A percentile compares a stretch with the other conserved stretches of the same genome.
Evolutionary conservation across 2,888 invertebrate species (phyloP).

Genomic region (Euzetes globulus): DNA sequence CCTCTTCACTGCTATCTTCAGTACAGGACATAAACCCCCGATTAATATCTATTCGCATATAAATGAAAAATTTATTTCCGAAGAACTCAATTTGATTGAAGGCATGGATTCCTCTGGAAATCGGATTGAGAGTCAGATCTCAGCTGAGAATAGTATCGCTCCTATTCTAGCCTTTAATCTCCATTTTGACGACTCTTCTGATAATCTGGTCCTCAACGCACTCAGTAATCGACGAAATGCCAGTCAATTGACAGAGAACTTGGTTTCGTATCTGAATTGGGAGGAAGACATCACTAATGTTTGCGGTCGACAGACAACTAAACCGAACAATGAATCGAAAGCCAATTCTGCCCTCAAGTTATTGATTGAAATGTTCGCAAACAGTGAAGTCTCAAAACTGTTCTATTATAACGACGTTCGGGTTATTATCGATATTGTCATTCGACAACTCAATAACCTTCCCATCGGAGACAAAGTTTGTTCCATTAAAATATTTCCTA

Average conservation of each 20-base stretch:
- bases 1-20: constrained; percentile 77
- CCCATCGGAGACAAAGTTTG: constrained; percentile 65
- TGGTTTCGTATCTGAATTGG: constrained; percentile 74
- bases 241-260: constrained; percentile 82
- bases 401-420: constrained; percentile 93
- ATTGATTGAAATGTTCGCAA: constrained; percentile 74
- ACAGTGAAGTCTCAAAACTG: constrained; percentile 67
- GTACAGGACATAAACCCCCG: constrained; percentile 81
- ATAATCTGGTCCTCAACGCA: constrained; percentile 47
- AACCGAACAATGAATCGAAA: constrained; percentile 47
- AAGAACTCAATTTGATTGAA: constrained; percentile 73
- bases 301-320: neutral
- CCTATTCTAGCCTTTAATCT: constrained; percentile 79
- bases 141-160: constrained; percentile 68
- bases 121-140: constrained; percentile 56
- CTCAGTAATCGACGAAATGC: constrained; percentile 54
- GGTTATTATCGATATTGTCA: constrained; percentile 85
- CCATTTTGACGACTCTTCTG: constrained; percentile 57
- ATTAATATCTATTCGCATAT: constrained; percentile 78
- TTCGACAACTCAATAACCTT: constrained; percentile 79
- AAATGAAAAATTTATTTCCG: constrained; percentile 70
- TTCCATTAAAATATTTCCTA: constrained; percentile 34
- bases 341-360: constrained; percentile 81
- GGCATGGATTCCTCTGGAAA: constrained; percentile 69
- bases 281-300: constrained; percentile 55